phyloP scores from a whole-genome alignment of 2,113 vertebrate species.

The Xiphophorus couchianus region DNA sequence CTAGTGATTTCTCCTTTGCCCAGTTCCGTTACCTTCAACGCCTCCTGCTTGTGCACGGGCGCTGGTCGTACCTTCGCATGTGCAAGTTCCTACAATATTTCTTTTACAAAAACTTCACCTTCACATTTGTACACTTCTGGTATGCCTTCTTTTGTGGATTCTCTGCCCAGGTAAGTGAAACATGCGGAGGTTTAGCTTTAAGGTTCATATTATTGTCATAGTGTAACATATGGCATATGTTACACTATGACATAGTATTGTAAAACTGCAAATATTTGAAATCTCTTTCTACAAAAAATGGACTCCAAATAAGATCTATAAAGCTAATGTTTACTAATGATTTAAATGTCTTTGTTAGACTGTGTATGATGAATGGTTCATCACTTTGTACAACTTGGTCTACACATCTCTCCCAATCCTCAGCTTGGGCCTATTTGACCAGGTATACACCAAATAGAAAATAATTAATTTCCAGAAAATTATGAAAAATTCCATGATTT shows the following conservation, averaged over 20 bases:
- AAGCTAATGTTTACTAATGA: background rate
- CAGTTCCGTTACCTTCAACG: slow-evolving; percentile 96
- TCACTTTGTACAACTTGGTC: slow-evolving; percentile 92
- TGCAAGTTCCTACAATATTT: slow-evolving; percentile 96
- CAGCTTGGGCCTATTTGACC: slow-evolving; percentile 92
- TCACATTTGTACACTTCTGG: slow-evolving; percentile 96
- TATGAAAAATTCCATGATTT: background rate
- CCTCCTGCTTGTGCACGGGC: slow-evolving; percentile 92
- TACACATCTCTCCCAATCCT: slow-evolving; percentile 94
- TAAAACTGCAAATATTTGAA: background rate
- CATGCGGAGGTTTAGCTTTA: background rate
- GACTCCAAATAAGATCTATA: background rate
- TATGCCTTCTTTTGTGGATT: slow-evolving; percentile 95
- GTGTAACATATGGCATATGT: too few relatives aligned
- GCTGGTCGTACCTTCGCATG: slow-evolving; percentile 97
- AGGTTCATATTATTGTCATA: too few relatives aligned
- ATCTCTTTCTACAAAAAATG: background rate
- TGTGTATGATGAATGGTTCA: slow-evolving; percentile 96
- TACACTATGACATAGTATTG: too few relatives aligned
- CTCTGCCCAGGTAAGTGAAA: slow-evolving; percentile 89
- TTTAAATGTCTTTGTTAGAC: slow-evolving; percentile 77
- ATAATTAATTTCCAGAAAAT: background rate
- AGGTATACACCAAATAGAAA: slow-evolving; percentile 78
- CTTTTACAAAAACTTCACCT: slow-evolving; percentile 98
- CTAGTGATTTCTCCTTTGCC: slow-evolving; percentile 90